These are phyloP conservation scores for Cistogaster globosa DNA, from an alignment of 2,888 invertebrate genomes.

Conservation along the genomic window DNA sequence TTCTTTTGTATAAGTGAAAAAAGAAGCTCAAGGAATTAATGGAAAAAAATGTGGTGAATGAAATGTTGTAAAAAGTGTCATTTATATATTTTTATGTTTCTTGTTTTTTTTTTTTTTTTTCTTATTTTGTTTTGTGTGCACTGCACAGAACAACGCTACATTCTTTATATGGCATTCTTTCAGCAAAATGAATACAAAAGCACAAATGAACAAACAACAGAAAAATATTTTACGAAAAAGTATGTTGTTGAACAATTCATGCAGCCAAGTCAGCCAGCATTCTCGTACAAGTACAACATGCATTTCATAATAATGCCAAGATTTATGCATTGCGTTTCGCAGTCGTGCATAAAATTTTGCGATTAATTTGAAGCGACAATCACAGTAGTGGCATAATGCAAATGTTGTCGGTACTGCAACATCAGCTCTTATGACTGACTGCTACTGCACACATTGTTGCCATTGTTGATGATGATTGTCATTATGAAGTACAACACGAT, in stretches of 20 bases:
- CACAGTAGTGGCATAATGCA: slow-evolving; percentile 58
- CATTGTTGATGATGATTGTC: slow-evolving; percentile 1
- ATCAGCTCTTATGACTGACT: slow-evolving; percentile 47
- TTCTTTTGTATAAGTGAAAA: slow-evolving; percentile 24
- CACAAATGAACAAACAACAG: not conserved
- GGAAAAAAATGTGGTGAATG: slow-evolving; percentile 44
- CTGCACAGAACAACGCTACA: not conserved
- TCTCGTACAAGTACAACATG: slow-evolving; percentile 32
- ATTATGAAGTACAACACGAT: not conserved
- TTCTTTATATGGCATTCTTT: not conserved
- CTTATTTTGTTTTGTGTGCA: not conserved
- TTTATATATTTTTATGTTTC: slow-evolving; percentile 31
- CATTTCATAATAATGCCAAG: slow-evolving; percentile 69
- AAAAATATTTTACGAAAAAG: slow-evolving; percentile 16
- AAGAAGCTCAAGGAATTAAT: slow-evolving; percentile 41
- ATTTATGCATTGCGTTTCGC: slow-evolving; percentile 69
- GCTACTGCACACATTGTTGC: slow-evolving; percentile 33
- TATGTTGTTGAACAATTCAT: slow-evolving; percentile 41
- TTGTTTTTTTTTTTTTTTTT: too few species aligned
- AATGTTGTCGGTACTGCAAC: slow-evolving; percentile 41
- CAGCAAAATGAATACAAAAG: not conserved
- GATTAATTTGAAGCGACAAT: slow-evolving; percentile 72
- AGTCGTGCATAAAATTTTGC: slow-evolving; percentile 72
- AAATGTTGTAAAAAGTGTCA: slow-evolving; percentile 59
- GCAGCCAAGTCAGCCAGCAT: slow-evolving; percentile 3